These are phyloP conservation scores for Platanista minor DNA, from an alignment of 2,113 vertebrate species.

Conservation along the genomic window DNA sequence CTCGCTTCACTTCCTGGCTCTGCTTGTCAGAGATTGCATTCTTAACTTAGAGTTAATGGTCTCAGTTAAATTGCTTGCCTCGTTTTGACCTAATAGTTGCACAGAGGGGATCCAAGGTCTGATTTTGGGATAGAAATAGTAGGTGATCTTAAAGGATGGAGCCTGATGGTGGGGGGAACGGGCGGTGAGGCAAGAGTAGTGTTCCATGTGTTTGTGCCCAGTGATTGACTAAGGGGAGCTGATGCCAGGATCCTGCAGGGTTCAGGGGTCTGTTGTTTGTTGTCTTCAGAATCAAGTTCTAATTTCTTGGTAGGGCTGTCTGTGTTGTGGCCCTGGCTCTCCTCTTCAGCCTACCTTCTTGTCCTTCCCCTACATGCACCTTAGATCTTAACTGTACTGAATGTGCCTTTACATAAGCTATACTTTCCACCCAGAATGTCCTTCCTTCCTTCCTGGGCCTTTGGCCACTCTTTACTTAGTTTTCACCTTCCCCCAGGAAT, in stretches of 20 bases:
- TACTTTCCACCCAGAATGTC: neutral
- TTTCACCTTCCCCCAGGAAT: neutral
- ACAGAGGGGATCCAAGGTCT: neutral
- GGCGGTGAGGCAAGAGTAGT: neutral
- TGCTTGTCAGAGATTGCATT: neutral
- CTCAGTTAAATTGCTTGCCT: neutral
- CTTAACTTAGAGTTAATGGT: neutral
- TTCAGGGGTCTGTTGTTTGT: neutral
- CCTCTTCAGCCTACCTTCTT: neutral
- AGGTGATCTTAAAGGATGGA: neutral
- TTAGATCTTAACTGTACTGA: neutral
- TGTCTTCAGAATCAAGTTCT: neutral
- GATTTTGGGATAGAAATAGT: neutral
- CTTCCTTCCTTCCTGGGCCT: neutral
- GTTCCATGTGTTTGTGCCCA: neutral
- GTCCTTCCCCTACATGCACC: neutral
- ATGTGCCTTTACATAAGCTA: neutral
- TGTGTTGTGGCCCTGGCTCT: neutral
- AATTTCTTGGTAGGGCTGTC: neutral
- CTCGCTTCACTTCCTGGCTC: neutral
- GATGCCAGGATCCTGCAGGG: neutral
- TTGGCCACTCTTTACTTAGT: neutral
- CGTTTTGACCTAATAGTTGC: neutral
- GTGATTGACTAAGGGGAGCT: neutral
- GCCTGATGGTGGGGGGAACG: neutral